phyloP scores from a whole-genome alignment of 2,888 invertebrate species.

The Diabrotica balteata region DNA sequence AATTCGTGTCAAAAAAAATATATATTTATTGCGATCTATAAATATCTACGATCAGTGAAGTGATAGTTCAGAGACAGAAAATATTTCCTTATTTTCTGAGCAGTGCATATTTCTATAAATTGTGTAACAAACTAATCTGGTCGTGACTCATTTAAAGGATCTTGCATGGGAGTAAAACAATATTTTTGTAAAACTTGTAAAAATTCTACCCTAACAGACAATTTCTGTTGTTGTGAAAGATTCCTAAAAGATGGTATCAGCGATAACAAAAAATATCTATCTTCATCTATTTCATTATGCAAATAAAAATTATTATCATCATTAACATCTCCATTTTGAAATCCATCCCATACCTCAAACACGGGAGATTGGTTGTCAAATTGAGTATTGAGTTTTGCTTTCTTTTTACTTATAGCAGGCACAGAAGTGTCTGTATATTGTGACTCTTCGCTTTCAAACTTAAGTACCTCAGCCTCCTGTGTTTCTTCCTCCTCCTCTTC shows the following conservation, averaged over 20 bases:
- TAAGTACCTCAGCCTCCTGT: not conserved
- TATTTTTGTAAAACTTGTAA: constrained; percentile 13
- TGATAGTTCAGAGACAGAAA: no score
- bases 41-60: no score
- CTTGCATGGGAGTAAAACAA: constrained; percentile 1
- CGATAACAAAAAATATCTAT: constrained; percentile 20
- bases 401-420: not conserved
- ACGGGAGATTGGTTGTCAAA: constrained; percentile 3
- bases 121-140: not conserved
- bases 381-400: not conserved
- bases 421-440: constrained; percentile 6
- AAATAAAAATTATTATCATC: constrained; percentile 4
- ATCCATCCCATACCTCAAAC: constrained; percentile 11
- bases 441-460: constrained; percentile 14
- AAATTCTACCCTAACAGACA: constrained; percentile 15
- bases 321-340: constrained; percentile 8
- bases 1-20: no score
- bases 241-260: constrained; percentile 13
- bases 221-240: constrained; percentile 6
- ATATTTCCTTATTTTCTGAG: no score
- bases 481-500: constrained; percentile 5
- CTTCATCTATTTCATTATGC: constrained; percentile 14
- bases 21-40: no score
- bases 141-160: constrained; percentile 6
- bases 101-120: not conserved